Evolutionary conservation across 2,113 vertebrate genomes (phyloP), one percentile per base, ranked within the genome.

Genomic region (Oriolus oriolus): DNA sequence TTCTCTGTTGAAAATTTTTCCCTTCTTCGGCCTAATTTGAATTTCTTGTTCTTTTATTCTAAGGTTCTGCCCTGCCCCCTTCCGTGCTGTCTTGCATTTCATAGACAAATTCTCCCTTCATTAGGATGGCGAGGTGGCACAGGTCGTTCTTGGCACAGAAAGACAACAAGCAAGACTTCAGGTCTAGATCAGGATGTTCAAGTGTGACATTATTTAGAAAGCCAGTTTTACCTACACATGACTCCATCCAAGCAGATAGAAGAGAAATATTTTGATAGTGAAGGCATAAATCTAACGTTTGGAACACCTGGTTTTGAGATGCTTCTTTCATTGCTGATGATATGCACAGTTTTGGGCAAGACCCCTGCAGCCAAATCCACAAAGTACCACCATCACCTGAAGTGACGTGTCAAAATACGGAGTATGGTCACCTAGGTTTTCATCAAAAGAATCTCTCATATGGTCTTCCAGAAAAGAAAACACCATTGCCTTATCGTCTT

Each of bases 11-110:
- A 49, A 94, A 87, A 37, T 79, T 33, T 84, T 84, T 70, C 8
- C 16, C 44, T 75, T 86, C 42, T 91, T 90, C 30, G 50, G 26
- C 50, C 59, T 84, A 61, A 86, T 93, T 86, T 93, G 82, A 94
- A 90, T 93, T 85, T 65, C 57, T 45, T 89, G 26, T 65, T 87
- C 21, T 73, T 83, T 73, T 84, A 20, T 69, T 90, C 37, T 63
- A 18, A 90, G 63, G 75, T 85, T 92, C 63, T 80, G 37, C 59
- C 79, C 49, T 88, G 37, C n/a, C 66, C 49, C 39, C 11, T 71
- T 69, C n/a, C 9, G 3, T 50, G 42, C 45, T 85, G 59, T 28
- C 42, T 57, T 83, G 27, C 6, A 12, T 70, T 93, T 88, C 28
- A 27, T 27, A 85, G 57, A 30, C 63, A 82, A 87, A 78, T 70